Evolutionary conservation across 37 sponge, comb jelly and placozoan species (phyloP), one percentile per base, ranked within the genome.

Genomic region (Hormiphora californensis): DNA sequence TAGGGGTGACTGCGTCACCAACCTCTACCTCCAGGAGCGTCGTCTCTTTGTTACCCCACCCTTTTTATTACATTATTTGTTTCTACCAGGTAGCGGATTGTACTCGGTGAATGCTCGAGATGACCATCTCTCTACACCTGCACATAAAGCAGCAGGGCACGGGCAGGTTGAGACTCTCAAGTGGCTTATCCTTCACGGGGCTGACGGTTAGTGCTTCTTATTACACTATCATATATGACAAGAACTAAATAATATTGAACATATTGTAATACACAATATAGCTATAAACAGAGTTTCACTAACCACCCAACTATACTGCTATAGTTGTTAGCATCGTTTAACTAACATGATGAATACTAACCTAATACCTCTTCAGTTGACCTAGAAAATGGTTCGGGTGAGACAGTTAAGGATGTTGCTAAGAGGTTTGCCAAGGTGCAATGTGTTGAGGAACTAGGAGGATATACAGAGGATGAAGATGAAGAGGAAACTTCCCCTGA

Each of bases 111-210:
- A 41, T 28, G 46, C 81, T 27, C 7, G 81, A 73, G 81, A 73
- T 33, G 81, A 39, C 25, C 81, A 73, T 40, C 81, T 43, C 27
- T 73, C 81, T 27, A 73, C 81, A 8, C 81, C 81, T 11, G 41
- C 81, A n/a, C 81, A 73, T 46, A 73, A 73, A 36, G 81, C 81
- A 21, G 81, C 81, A 27, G 81, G 81, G 5, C 81, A 73, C 44
- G 81, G 81, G 8, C 81, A 73, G 38, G 81, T 73, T 7, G 81
- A 73, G 21, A n/a, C 35, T 4, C 81, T 73, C 7, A 38, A 46
- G 1, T 73, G 81, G 81, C 81, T 73, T 12, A 73, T 73, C 2
- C 39, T 43, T 7, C 40, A 73, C 46, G 44, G 38, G 27, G 81
- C 81, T 73, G 81, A 73, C 43, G 44, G 81, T 73, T n/a, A 32